Percentiles rank a stretch among this genome's conserved stretches.
Conservation (phyloP, 2,888 invertebrate genomes). For the Sphaeridia pumilis region DNA sequence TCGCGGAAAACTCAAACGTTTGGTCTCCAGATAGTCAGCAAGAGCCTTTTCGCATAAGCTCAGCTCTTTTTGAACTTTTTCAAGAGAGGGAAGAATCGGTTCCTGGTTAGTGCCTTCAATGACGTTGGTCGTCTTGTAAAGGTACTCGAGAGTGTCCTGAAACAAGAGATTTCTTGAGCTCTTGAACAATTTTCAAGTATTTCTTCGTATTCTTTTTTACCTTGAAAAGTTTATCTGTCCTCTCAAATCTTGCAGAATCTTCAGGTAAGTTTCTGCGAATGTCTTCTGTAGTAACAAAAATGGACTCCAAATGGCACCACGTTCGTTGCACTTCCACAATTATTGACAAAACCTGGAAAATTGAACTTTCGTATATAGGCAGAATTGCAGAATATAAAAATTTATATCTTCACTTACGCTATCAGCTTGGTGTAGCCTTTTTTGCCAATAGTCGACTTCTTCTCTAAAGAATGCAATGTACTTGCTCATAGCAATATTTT, state of each 20-base stretch:
- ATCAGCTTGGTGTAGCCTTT: constrained; percentile 80
- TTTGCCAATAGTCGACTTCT: constrained; percentile 90
- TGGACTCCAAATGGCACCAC: constrained; percentile 94
- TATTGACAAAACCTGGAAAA: constrained; percentile 48
- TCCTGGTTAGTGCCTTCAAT: constrained; percentile 78
- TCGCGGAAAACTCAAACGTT: constrained; percentile 89
- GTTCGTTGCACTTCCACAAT: constrained; percentile 87
- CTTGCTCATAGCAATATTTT: constrained; percentile 94
- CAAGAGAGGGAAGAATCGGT: constrained; percentile 66
- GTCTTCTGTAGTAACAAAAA: constrained; percentile 96
- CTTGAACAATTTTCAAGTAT: not conserved
- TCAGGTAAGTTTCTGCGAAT: constrained; percentile 86
- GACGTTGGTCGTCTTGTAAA: constrained; percentile 74
- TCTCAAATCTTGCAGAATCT: constrained; percentile 83
- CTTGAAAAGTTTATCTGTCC: constrained; percentile 82
- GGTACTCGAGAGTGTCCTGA: constrained; percentile 59
- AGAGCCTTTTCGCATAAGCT: constrained; percentile 80
- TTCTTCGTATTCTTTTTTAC: constrained; percentile 42
- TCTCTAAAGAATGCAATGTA: constrained; percentile 86
- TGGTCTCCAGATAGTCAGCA: constrained; percentile 93
- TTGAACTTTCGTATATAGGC: not conserved
- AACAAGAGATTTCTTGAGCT: constrained; percentile 26
- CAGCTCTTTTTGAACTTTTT: constrained; percentile 69
- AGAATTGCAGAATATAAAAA: not conserved
- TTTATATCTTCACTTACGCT: not conserved